phyloP scores from a whole-genome alignment of 2,888 invertebrate species.

The Penaeus monodon region DNA sequence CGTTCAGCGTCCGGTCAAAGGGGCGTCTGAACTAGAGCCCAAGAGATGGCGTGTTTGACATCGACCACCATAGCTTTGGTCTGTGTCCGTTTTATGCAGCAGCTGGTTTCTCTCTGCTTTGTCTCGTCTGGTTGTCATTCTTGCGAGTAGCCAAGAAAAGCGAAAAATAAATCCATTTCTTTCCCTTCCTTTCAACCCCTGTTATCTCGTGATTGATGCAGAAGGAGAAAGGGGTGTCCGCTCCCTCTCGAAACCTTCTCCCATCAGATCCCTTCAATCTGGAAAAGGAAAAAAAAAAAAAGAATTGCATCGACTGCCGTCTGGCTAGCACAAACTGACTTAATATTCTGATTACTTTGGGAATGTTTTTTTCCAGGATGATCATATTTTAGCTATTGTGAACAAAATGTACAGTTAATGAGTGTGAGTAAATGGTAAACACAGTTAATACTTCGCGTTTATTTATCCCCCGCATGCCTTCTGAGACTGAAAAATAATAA shows the following conservation, averaged over 20 bases:
- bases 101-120: slow-evolving; percentile 35
- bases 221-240: no score
- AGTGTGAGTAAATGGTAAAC: slow-evolving; percentile 49
- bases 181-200: no score
- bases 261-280: neutral
- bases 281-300: no score
- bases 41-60: no score
- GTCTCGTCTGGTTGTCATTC: slow-evolving; percentile 5
- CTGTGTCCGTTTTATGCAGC: neutral
- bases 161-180: no score
- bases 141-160: no score
- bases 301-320: neutral
- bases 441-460: slow-evolving; percentile 11
- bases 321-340: slow-evolving; percentile 22
- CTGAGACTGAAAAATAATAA: no score
- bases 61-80: neutral
- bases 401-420: slow-evolving; percentile 53
- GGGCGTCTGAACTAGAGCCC: no score
- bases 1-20: no score
- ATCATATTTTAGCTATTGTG: slow-evolving; percentile 55
- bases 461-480: neutral
- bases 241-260: neutral
- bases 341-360: slow-evolving; percentile 48
- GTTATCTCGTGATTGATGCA: no score
- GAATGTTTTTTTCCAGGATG: slow-evolving; percentile 54